These are phyloP conservation scores for Mechanitis messenoides DNA, from an alignment of 2,888 invertebrate species.

Conservation along the genomic window DNA sequence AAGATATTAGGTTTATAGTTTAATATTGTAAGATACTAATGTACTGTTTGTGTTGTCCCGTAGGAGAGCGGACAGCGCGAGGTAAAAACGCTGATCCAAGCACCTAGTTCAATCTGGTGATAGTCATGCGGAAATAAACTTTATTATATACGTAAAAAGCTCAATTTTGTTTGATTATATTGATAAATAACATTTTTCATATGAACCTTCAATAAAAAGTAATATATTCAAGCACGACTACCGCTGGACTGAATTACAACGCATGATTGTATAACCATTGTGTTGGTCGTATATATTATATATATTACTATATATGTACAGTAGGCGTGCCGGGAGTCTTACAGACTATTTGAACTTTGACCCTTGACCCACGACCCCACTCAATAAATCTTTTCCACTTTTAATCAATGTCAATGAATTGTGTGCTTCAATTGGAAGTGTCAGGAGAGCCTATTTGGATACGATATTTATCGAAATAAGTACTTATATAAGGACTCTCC, in stretches of 20 bases:
- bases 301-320: conserved; percentile 14
- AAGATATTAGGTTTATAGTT: too few species aligned
- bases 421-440: too few species aligned
- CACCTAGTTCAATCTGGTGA: conserved; percentile 57
- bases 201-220: too few species aligned
- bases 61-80: conserved; percentile 84
- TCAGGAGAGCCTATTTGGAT: too few species aligned
- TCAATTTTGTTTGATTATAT: neutral
- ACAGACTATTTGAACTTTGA: conserved; percentile 21
- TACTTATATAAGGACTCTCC: too few species aligned
- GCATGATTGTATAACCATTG: conserved; percentile 58
- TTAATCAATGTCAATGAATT: neutral
- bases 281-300: conserved; percentile 52
- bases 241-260: conserved; percentile 20
- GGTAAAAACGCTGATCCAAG: conserved; percentile 76
- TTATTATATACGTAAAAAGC: neutral
- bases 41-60: conserved; percentile 71
- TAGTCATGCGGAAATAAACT: conserved; percentile 12
- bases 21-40: conserved; percentile 43
- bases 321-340: conserved; percentile 20
- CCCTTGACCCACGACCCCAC: conserved; percentile 16
- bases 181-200: too few species aligned
- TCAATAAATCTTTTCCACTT: conserved; percentile 8
- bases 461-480: too few species aligned
- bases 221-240: too few species aligned